Base-by-base conservation (phyloP, 2,888 invertebrate species). In the Caenorhabditis plicata region DNA sequence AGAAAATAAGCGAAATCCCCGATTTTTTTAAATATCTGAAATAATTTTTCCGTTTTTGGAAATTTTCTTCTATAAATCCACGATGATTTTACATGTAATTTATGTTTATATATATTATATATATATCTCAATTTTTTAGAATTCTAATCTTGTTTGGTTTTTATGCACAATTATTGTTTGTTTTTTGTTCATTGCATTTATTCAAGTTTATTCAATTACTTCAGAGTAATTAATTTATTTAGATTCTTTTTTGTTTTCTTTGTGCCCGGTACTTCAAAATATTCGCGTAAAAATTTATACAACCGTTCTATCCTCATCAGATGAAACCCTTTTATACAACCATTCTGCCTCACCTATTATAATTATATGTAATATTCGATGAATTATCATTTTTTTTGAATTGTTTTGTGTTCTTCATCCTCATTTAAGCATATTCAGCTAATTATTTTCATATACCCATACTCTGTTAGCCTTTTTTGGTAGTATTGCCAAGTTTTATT, bases 271-370 rank as follows among this genome's bases (percentile, higher is more conserved):
- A n/a, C n/a, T n/a, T n/a, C n/a, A n/a, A 39, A 39, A n/a, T 35
- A 19, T 17, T 19, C 15, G 20, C 47, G 42, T 42, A 45, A 47
- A 49, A 48, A 43, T 50, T 57, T 56, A 66, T 60, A 66, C 60
- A 63, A 63, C 60, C 60, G 44, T 49, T 63, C 62, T 49, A 45
- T 52, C 55, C 62, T 60, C 62, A 22, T 35, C 35, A 15, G 22
- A 15, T 27, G 2, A 5, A 42, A 15, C 29, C 38, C 25, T 35
- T 35, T 40, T 57, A 50, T 65, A 52, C 54, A 62, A 65, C 62
- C 58, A 31, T 61, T 58, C 66, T 66, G 58, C 66, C 66, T 62
- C 66, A 36, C 20, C 22, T 20, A 13, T 35, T 41, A 8, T 19
- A 8, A 15, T 33, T 15, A 17, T 32, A 15, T 23, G 29, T 23